Percentiles rank a stretch among this genome's conserved stretches.
Evolutionary conservation across 2,113 vertebrate genomes (phyloP).

Genomic region (Takifugu bimaculatus): DNA sequence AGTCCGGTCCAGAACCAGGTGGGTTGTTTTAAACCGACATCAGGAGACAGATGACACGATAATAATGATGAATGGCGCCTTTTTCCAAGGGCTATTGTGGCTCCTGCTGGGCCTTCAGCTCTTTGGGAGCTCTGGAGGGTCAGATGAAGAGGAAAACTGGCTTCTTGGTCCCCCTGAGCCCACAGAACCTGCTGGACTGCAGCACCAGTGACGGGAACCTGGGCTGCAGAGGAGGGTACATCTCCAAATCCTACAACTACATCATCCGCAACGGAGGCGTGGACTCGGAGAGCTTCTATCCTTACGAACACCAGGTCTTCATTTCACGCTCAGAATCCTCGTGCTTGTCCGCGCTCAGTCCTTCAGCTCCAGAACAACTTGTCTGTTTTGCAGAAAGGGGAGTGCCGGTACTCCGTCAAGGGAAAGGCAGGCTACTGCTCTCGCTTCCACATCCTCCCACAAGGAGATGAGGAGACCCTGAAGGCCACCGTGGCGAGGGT

Average conservation of each 20-base stretch:
- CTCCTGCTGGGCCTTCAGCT: constrained; percentile 88
- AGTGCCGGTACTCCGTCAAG: constrained; percentile 57
- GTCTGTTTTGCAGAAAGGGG: constrained; percentile 51
- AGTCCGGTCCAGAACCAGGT: constrained; percentile 82
- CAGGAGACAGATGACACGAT: not conserved
- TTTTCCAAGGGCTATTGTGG: constrained; percentile 76
- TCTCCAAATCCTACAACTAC: constrained; percentile 78
- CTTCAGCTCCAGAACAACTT: not conserved
- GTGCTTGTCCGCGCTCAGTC: no score
- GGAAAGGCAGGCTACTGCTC: constrained; percentile 63
- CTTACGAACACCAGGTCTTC: constrained; percentile 79
- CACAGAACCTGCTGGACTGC: constrained; percentile 89
- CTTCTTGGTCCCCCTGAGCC: constrained; percentile 78
- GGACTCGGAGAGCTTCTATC: constrained; percentile 80
- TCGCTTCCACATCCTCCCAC: constrained; percentile 48
- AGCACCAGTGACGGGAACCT: constrained; percentile 71
- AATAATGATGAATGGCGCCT: not conserved
- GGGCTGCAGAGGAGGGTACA: constrained; percentile 81
- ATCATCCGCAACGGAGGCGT: constrained; percentile 81
- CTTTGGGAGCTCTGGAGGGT: constrained; percentile 82
- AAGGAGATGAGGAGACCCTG: constrained; percentile 60
- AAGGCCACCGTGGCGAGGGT: constrained; percentile 49
- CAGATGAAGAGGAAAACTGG: constrained; percentile 80
- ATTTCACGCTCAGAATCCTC: not conserved
- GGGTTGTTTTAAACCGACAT: not conserved